A percentile compares a stretch with the other conserved stretches of the same genome.
Conservation (phyloP, 2,113 vertebrate genomes). For the Tylochromis polylepis region DNA sequence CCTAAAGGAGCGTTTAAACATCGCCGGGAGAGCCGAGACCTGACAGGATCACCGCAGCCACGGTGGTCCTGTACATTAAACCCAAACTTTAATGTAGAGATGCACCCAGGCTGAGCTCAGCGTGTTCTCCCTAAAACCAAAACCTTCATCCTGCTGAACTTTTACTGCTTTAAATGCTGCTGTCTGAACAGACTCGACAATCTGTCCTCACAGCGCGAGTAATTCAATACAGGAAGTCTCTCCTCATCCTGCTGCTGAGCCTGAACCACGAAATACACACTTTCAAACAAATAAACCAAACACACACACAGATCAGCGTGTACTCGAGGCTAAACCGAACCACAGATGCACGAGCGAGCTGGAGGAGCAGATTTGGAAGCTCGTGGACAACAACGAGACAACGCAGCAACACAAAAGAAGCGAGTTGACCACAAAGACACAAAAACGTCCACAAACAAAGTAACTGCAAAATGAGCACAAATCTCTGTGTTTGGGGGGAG, state of each 20-base stretch:
- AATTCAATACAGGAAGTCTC: not conserved
- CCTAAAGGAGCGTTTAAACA: not conserved
- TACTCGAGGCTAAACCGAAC: not conserved
- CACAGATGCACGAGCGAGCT: not conserved
- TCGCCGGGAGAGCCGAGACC: too few species aligned
- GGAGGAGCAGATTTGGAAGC: not conserved
- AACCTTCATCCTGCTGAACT: not conserved
- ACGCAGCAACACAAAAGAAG: not conserved
- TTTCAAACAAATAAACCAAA: not conserved
- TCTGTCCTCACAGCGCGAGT: not conserved
- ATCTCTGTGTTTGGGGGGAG: not conserved
- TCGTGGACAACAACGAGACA: not conserved
- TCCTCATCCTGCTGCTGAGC: not conserved
- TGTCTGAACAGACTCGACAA: not conserved
- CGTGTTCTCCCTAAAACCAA: too few species aligned
- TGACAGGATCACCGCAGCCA: too few species aligned
- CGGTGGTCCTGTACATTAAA: too few species aligned
- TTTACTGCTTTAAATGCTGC: not conserved
- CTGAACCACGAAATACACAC: not conserved
- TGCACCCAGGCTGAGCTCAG: too few species aligned
- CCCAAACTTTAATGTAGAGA: too few species aligned
- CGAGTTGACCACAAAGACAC: not conserved
- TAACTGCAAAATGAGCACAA: not conserved
- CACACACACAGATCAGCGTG: not conserved
- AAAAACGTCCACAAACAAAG: not conserved